Base-by-base conservation (phyloP, 2,797 vertebrate genomes). In the Brotula barbata region DNA sequence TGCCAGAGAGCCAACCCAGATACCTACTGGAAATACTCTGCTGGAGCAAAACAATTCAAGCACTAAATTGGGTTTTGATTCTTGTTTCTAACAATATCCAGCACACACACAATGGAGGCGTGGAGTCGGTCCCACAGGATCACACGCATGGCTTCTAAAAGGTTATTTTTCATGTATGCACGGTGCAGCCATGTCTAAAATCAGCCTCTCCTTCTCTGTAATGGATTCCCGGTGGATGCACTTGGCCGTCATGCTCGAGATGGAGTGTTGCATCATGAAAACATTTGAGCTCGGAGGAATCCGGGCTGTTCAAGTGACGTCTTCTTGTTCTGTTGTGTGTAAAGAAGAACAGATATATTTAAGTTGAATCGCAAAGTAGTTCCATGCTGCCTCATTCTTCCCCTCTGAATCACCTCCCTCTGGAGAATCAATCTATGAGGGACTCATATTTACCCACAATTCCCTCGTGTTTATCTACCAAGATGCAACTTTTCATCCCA, bases 1-100 rank as follows among this genome's bases (percentile, higher is more conserved):
- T 52, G 14, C 52, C 55, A 31, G 56, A 75, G 46, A 68, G 70
- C 67, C 77, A 82, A 54, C 67, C 62, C 59, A 33, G 67, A 41
- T 65, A 81, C 63, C 64, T 64, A 71, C 68, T 69, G 78, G 65
- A 82, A 72, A 77, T 64, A 67, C 60, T 62, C 54, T 65, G 73
- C 46, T 69, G 58, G 72, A 73, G 68, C 58, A 82, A 86, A 86
- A 80, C 70, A 81, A 73, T 70, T 77, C 82, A 81, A 78, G 78
- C 79, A 71, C 71, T 75, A 90, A 88, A 88, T 82, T 83, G 68
- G 55, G 58, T 75, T 86, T 71, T 69, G 75, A 83, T 84, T 81
- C 53, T 64, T 72, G 64, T 33, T 66, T 59, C 60, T 72, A 78
- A 88, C 78, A 85, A 85, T 80, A 83, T 80, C 78, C 86, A 88